Evolutionary conservation across 2,113 vertebrate genomes (phyloP), one percentile per base, ranked within the genome.

Genomic region (Siphamia tubifer): DNA sequence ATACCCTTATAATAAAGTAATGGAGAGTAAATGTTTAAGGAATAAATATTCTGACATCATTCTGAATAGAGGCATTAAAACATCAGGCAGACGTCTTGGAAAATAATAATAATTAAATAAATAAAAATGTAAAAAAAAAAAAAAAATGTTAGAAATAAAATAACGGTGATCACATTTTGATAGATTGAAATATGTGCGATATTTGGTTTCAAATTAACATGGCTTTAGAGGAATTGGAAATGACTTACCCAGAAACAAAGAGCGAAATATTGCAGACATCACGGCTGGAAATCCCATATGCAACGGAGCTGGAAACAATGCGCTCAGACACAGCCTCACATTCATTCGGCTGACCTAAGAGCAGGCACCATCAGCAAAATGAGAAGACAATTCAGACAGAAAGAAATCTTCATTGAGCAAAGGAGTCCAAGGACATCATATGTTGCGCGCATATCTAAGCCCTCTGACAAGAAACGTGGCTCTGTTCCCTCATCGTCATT

Each of bases 161-260:
- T 6, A 19, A 2, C 17, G 4, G 7, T 4, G 34, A 21, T 28
- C 68, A 30, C 27, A 30, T 43, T 57, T 15, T 17, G 4, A 17
- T 5, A n/a, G n/a, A n/a, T n/a, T n/a, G n/a, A 25, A 70, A 44
- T 49, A 24, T 40, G 66, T 40, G 32, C n/a, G 52, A 3, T 4
- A 27, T 54, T 34, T 73, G 58, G 58, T 48, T 68, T 42, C 3
- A 32, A 45, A 51, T 35, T 1, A 32, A 67, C 21, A n/a, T 19
- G 9, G 20, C 13, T 58, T 19, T 16, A 32, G 40, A 77, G 25
- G 49, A 68, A 77, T 15, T 36, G 47, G 72, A 76, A 82, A 69
- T 75, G 82, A 90, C 91, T 91, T 87, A 92, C 91, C 91, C 84
- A 92, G 85, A 89, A 90, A 90, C 87, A 91, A 91, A 85, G 86